Conservation (phyloP, 2,888 invertebrate genomes). For the Eupithecia abbreviata region DNA sequence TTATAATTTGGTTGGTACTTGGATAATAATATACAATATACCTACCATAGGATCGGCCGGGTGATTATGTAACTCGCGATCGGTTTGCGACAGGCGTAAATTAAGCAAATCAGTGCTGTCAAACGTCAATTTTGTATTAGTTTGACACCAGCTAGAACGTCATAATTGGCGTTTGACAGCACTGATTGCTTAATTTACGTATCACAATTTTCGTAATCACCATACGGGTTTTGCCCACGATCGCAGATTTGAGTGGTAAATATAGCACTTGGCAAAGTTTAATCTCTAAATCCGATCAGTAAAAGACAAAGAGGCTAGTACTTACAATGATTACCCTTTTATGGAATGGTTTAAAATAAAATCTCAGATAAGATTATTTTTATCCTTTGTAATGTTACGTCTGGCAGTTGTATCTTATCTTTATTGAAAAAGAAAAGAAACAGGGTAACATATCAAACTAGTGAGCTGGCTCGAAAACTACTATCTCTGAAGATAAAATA, state of each 20-base stretch:
- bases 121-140: too few relatives aligned
- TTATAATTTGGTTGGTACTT: background rate
- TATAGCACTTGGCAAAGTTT: background rate
- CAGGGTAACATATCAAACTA: slow-evolving; percentile 57
- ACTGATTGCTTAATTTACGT: too few relatives aligned
- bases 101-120: too few relatives aligned
- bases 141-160: too few relatives aligned
- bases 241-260: background rate
- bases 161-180: too few relatives aligned
- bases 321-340: slow-evolving; percentile 49
- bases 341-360: slow-evolving; percentile 57
- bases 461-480: slow-evolving; percentile 50
- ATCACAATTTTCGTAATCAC: too few relatives aligned
- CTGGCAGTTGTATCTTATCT: slow-evolving; percentile 57
- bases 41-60: too few relatives aligned
- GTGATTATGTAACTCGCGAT: too few relatives aligned
- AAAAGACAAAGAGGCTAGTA: slow-evolving; percentile 23
- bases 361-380: slow-evolving; percentile 53
- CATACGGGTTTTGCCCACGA: background rate
- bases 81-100: too few relatives aligned
- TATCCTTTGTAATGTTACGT: slow-evolving; percentile 52
- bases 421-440: slow-evolving; percentile 60
- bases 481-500: slow-evolving; percentile 37
- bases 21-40: too few relatives aligned
- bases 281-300: background rate